Evolutionary conservation across 2,113 vertebrate species (phyloP).

Genomic region (Grantiella picta): DNA sequence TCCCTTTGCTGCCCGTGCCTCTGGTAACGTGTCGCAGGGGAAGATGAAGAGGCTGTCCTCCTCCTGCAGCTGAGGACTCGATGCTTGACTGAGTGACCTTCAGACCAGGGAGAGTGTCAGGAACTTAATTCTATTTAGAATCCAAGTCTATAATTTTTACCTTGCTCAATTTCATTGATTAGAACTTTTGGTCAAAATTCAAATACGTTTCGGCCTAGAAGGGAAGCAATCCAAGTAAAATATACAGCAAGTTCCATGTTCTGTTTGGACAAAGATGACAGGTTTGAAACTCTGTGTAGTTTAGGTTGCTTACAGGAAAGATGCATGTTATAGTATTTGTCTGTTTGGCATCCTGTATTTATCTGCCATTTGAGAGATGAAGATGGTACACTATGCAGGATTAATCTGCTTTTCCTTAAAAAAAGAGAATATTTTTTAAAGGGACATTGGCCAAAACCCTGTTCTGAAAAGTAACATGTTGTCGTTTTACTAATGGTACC

Average conservation of each 20-base stretch:
- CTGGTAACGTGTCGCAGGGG: background rate
- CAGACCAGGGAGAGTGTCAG: background rate
- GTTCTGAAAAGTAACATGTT: background rate
- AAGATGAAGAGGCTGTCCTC: background rate
- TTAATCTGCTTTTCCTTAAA: background rate
- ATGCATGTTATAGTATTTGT: background rate
- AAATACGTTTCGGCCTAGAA: background rate
- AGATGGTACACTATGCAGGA: background rate
- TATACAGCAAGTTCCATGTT: background rate
- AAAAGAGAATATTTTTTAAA: background rate
- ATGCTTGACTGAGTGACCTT: background rate
- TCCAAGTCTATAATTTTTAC: background rate
- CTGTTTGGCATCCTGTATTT: background rate
- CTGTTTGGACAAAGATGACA: background rate
- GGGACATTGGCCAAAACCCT: background rate
- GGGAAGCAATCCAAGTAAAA: background rate
- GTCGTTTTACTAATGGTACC: background rate
- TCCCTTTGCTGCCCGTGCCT: background rate
- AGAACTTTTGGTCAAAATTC: background rate
- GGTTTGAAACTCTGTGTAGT: background rate
- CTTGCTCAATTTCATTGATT: background rate
- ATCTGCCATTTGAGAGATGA: background rate
- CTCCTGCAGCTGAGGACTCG: background rate
- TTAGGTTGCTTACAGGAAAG: background rate
- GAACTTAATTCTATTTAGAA: background rate